Base-by-base conservation (phyloP, 1,140 invertebrate species). In the Macrobrachium nipponense region DNA sequence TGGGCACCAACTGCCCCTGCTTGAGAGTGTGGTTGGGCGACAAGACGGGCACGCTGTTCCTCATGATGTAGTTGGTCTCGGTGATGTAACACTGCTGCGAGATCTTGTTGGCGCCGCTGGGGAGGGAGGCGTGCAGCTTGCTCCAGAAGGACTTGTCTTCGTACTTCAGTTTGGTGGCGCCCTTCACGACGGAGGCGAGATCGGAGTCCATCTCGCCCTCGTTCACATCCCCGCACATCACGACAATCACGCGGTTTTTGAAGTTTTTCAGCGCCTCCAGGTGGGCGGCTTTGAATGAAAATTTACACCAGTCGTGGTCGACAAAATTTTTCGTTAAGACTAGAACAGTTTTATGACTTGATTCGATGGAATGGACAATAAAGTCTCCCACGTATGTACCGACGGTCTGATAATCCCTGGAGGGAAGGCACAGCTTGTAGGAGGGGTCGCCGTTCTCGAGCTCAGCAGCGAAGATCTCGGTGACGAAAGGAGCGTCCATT, bases 301-400 rank as follows among this genome's bases (percentile, higher is more conserved):
- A 88, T 87, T 91, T 92, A 89, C 90, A 90, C 87, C 80, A 90
- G 75, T 88, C 89, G 73, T 89, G 90, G 66, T 96, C 96, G 87
- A 98, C 95, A 90, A 98, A 98, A 91, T 98, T 97, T 91, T 97
- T 96, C 64, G 96, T 97, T 12, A 98, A 92, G 86, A 98, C 94
- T 93, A 98, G 95, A 76, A 98, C 96, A 18, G 96, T 98, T 82
- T 97, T 93, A 80, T 95, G 92, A 73, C 89, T 82, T 44, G 89
- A 70, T 77, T 85, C 66, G 79, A 95, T 94, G 23, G 95, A 94
- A 60, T 86, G 81, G 61, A 89, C 87, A 5, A 94, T 94, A 23
- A 94, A 94, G 89, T 95, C 94, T 90, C 96, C 93, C 79, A 96
- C 92, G 89, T 96, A 96, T 84, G 93, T 93, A 89, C 94, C 93